These are phyloP conservation scores for Amiota mariae DNA, from an alignment of 2,888 invertebrate genomes.

Conservation along the genomic window DNA sequence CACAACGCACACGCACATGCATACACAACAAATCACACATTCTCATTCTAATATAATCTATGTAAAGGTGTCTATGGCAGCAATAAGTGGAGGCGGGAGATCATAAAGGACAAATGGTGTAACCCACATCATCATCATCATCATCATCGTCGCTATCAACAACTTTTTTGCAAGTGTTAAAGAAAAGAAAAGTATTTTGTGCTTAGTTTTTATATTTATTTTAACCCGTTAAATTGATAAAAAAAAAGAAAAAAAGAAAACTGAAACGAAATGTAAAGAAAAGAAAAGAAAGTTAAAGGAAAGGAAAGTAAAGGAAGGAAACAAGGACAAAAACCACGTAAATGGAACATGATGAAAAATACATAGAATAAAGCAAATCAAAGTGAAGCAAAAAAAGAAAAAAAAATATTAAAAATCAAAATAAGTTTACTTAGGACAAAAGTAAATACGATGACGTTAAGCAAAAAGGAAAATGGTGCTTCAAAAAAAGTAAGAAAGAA, in stretches of 20 bases:
- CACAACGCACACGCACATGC: background rate
- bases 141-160: background rate
- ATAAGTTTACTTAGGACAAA: conserved; percentile 30
- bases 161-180: conserved; percentile 17
- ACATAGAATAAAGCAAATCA: background rate
- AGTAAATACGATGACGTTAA: conserved; percentile 15
- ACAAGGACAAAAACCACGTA: background rate
- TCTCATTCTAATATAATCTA: background rate
- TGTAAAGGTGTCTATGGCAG: background rate
- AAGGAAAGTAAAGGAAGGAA: background rate
- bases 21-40: background rate
- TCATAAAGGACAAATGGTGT: no score
- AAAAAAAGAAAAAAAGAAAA: background rate
- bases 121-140: background rate
- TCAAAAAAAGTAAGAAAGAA: background rate
- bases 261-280: no score
- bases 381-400: background rate
- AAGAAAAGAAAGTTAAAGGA: background rate
- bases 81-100: background rate
- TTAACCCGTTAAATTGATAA: conserved; percentile 14
- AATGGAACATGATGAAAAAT: conserved; percentile 1
- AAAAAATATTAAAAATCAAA: conserved; percentile 4
- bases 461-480: conserved; percentile 24
- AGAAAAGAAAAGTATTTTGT: conserved; percentile 20
- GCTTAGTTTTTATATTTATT: conserved; percentile 17